Evolutionary conservation across 2,113 vertebrate genomes (phyloP).

Genomic region (Gallinago media): DNA sequence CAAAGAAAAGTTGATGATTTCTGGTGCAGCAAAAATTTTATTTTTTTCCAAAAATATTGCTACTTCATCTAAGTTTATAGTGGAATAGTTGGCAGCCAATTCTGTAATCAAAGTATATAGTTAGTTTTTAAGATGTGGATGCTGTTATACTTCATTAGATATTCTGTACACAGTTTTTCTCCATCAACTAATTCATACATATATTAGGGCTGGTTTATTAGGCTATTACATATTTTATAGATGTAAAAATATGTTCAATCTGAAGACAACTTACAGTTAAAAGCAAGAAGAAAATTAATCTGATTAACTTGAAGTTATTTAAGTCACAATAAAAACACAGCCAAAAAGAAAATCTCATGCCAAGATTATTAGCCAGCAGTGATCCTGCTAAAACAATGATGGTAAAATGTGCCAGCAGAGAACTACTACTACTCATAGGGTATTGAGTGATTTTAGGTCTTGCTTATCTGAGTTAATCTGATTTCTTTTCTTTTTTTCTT

Average conservation of each 20-base stretch:
- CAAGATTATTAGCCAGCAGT: background rate
- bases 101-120: background rate
- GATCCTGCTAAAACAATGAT: background rate
- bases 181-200: background rate
- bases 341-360: background rate
- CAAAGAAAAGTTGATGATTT: background rate
- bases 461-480: background rate
- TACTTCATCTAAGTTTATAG: background rate
- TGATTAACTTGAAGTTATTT: background rate
- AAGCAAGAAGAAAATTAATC: background rate
- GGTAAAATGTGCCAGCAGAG: background rate
- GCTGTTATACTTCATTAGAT: background rate
- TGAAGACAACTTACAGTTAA: background rate
- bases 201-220: background rate
- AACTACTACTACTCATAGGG: rapidly evolving
- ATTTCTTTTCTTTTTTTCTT: background rate
- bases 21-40: background rate
- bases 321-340: background rate
- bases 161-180: background rate
- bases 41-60: background rate
- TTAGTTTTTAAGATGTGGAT: background rate
- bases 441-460: background rate
- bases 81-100: background rate
- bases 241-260: background rate
- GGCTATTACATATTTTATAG: background rate